Percentiles rank a stretch among this genome's conserved stretches.
Evolutionary conservation across 2,113 vertebrate genomes (phyloP).

Genomic region (Indri indri): DNA sequence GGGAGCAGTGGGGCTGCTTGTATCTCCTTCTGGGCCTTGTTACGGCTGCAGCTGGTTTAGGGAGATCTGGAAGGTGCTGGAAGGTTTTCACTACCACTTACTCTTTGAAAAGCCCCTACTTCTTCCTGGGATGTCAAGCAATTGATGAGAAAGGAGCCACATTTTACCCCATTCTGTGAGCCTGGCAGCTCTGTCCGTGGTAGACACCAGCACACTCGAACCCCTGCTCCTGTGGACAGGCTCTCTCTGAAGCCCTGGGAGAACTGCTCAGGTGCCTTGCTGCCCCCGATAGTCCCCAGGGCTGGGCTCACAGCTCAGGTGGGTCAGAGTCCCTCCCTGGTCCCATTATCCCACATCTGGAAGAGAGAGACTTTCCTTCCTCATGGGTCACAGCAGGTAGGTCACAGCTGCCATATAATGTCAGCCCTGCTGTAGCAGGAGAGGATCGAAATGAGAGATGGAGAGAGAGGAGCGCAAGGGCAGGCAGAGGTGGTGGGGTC

Average conservation of each 20-base stretch:
- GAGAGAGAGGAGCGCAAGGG: too few species aligned
- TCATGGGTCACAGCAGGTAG: not conserved
- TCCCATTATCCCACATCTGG: not conserved
- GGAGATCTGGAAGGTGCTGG: not conserved
- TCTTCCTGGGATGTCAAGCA: too few species aligned
- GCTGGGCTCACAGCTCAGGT: not conserved
- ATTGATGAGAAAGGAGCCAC: not conserved
- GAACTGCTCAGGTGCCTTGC: not conserved
- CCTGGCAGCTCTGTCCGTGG: not conserved
- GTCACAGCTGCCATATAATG: not conserved
- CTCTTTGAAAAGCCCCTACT: not conserved
- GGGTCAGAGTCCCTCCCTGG: too few species aligned
- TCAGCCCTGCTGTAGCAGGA: accelerated
- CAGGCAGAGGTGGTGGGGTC: too few species aligned
- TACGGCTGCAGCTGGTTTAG: not conserved
- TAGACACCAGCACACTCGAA: not conserved
- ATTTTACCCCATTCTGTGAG: not conserved
- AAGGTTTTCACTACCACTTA: not conserved
- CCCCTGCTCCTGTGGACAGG: not conserved
- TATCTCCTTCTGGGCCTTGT: too few species aligned
- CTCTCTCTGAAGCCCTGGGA: too few species aligned
- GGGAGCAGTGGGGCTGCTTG: not conserved
- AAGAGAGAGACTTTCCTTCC: not conserved
- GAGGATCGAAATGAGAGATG: accelerated
- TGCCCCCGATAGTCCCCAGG: not conserved